Evolutionary conservation across 2,797 vertebrate genomes (phyloP), one percentile per base, ranked within the genome.

Genomic region (Parauchenoglanis punctatus): DNA sequence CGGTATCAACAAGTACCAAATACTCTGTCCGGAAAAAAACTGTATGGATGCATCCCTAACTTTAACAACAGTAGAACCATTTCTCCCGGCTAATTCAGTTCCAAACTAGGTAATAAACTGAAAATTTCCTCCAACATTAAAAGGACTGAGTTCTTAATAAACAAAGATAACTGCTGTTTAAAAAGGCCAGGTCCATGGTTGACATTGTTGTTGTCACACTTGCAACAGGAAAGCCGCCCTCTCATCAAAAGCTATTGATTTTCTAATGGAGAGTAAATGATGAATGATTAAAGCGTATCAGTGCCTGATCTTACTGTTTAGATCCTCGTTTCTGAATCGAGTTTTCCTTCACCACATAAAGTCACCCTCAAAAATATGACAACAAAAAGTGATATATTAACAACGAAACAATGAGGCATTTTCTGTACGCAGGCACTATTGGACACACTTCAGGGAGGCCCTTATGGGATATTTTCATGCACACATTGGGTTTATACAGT

Each of bases 201-300:
- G 93, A 95, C 94, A 94, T 94, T 94, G 95, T 95, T 95, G 95
- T 95, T 94, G 95, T 95, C 94, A 95, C 94, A 94, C 93, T 94
- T 93, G 93, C 94, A 95, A 94, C 93, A 94, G 94, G 93, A 95
- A 95, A 95, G 93, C 93, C 94, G 94, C 94, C 94, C 93, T 94
- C 94, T 93, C 95, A 96, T 96, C 94, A 96, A 96, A 96, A 94
- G 92, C 94, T 94, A 96, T 96, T 96, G 96, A 96, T 96, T 96
- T 96, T 95, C 94, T 95, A 95, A 96, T 95, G 94, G 94, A 95
- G 94, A 95, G 93, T 92, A 94, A 95, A 95, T 94, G 35, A 35
- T 35, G 35, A 94, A 95, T 95, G 95, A 96, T 96, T 95, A 95
- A 96, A 94, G 94, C 94, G 95, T 96, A 96, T 96, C 94, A 95